Evolutionary conservation across 2,888 invertebrate species (phyloP).

Genomic region (Leptinotarsa rubiginosa): DNA sequence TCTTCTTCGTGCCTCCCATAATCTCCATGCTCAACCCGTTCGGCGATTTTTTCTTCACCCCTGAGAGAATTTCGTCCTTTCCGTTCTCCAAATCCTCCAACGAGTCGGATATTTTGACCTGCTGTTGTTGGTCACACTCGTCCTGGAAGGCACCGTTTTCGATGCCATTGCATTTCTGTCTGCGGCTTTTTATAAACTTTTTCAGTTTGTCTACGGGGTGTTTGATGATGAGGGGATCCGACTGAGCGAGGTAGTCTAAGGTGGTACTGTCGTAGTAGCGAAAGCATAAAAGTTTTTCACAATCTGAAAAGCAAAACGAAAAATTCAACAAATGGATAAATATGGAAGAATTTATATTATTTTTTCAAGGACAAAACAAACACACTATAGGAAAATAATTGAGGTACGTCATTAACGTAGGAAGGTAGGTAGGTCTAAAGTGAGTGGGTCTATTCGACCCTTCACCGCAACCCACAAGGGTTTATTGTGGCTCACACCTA

Average conservation of each 20-base stretch:
- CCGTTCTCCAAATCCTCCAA: conserved; percentile 59
- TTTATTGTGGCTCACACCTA: too few species aligned
- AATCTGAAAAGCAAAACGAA: conserved; percentile 69
- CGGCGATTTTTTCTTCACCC: conserved; percentile 63
- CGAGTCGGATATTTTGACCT: conserved; percentile 58
- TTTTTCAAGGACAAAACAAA: too few species aligned
- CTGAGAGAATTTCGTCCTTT: conserved; percentile 54
- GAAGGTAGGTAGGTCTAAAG: too few species aligned
- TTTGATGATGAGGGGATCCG: conserved; percentile 73
- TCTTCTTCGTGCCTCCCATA: conserved; percentile 75
- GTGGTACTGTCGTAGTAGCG: conserved; percentile 77
- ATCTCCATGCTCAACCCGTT: conserved; percentile 66
- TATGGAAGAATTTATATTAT: too few species aligned
- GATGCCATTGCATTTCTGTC: conserved; percentile 63
- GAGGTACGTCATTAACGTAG: too few species aligned
- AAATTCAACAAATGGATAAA: not conserved
- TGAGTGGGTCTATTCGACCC: too few species aligned
- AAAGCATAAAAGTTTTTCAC: conserved; percentile 77
- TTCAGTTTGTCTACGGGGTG: conserved; percentile 71
- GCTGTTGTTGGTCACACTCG: conserved; percentile 54
- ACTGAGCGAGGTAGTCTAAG: conserved; percentile 75
- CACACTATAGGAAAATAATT: too few species aligned
- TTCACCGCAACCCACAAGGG: too few species aligned
- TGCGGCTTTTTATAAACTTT: conserved; percentile 67
- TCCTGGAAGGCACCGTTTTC: conserved; percentile 65